Evolutionary conservation across 2,113 vertebrate genomes (phyloP), one percentile per base, ranked within the genome.

Genomic region (Rhinogobius similis): DNA sequence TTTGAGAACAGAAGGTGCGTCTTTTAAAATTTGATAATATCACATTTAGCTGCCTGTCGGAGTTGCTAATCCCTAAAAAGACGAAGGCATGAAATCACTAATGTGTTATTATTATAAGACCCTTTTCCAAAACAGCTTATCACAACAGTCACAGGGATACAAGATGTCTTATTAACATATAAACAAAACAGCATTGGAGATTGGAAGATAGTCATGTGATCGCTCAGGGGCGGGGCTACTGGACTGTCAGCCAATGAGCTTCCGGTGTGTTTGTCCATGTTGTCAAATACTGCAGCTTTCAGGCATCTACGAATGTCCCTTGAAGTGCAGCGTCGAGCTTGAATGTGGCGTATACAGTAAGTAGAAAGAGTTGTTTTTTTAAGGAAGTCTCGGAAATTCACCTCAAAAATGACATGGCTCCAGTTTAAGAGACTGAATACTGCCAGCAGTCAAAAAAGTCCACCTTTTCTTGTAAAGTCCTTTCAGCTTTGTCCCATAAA

Each of bases 11-110:
- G 81, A 90, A 89, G 82, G 82, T 87, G 83, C 79, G 29, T 67
- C 14, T 76, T 62, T 76, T 26, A 82, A 82, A 75, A 9, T 64
- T 68, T 87, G 78, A 87, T 78, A 78, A 74, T 82, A 65, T 80
- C 68, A 84, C 77, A 82, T 76, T 58, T 90, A 90, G 88, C 88
- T 89, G 87, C 89, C 88, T 83, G 83, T 82, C 87, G 85, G 86
- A 88, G 85, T 82, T 75, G 79, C 80, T 82, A 53, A 70, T 78
- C 82, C 79, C 82, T n/a, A 53, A 55, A 46, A 65, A 84, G 78
- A 86, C 65, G 81, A 83, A 86, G 87, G 85, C 85, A 88, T 84
- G 75, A 83, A 78, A 82, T 85, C 83, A 83, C 85, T 65, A 77
- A 74, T 71, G 79, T 82, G 27, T 58, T 10, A 76, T 81, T 58